Base-by-base conservation (phyloP, 2,113 vertebrate species). In the Conger conger region DNA sequence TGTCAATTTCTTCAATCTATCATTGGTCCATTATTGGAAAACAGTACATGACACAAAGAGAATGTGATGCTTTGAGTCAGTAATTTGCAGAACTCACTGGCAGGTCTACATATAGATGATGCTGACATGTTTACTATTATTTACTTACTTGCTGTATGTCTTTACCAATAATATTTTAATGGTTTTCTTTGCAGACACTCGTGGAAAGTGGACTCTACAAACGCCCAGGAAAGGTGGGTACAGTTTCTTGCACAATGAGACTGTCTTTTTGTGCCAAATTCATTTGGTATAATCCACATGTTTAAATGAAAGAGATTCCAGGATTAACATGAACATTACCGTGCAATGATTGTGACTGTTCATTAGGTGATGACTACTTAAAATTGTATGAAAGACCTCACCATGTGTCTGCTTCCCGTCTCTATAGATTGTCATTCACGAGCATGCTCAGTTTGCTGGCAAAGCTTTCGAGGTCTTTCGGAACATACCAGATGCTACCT, bases 161-260 rank as follows among this genome's bases (percentile, higher is more conserved):
- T 20, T n/a, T 63, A 35, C 38, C 37, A 33, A 11, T 27, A 73
- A 18, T 38, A 45, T n/a, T 13, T n/a, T 33, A n/a, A 37, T 80
- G 38, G 76, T 91, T 90, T 73, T 38, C 83, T 89, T 86, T 91
- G 37, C 90, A 95, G 94, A 86, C 85, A 83, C 87, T 83, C 80
- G 54, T 79, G 11, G 54, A 82, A 81, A 93, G 86, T 20, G 92
- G 91, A 90, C 95, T 97, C 90, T 97, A 99, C 88, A 96, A 94
- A 79, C 95, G 97, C 81, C 97, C 97, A 85, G 98, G 97, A 91
- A 99, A 99, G 97, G 98, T 98, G 94, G 84, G 86, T 88, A 76
- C 79, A 77, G 2, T 76, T 80, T n/a, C 38, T 33, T 50, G 6
- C 27, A 20, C 30, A 0, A 80, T 30, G 79, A 50, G 9, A 45